Conservation (phyloP, 1,140 invertebrate genomes). For the Matsumurasca onukii region DNA sequence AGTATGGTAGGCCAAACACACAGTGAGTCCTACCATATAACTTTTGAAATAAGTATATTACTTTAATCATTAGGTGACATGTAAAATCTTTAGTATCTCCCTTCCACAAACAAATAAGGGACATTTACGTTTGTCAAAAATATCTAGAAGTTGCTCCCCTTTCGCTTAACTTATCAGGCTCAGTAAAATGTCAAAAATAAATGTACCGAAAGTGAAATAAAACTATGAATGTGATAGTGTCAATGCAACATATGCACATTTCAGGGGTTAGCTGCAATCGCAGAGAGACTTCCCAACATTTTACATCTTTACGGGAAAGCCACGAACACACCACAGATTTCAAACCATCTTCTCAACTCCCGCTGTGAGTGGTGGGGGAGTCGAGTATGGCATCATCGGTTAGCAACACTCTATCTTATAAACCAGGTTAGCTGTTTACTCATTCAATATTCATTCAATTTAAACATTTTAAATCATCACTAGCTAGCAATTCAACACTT, state of each 20-base stretch:
- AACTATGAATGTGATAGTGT: background rate
- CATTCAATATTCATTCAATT: too few species aligned
- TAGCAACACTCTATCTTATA: conserved; percentile 37
- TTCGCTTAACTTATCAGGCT: too few species aligned
- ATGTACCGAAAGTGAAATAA: background rate
- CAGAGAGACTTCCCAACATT: conserved; percentile 28
- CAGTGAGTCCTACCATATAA: too few species aligned
- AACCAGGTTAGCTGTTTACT: conserved; percentile 38
- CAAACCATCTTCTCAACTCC: conserved; percentile 29
- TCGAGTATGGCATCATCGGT: conserved; percentile 35
- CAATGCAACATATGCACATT: background rate
- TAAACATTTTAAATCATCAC: too few species aligned
- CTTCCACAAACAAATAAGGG: background rate
- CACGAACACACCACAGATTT: conserved; percentile 22
- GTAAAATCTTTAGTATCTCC: too few species aligned
- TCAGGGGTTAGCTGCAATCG: conserved; percentile 30
- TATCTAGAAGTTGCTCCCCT: background rate
- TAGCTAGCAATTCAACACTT: too few species aligned
- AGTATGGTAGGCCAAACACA: too few species aligned
- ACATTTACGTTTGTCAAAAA: background rate
- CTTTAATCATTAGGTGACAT: too few species aligned
- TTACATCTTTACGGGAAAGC: conserved; percentile 31
- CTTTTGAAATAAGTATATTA: too few species aligned
- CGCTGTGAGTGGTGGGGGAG: conserved; percentile 34
- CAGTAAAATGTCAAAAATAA: background rate